Base-by-base conservation (phyloP, 2,888 invertebrate species). In the Hecatera dysodea region DNA sequence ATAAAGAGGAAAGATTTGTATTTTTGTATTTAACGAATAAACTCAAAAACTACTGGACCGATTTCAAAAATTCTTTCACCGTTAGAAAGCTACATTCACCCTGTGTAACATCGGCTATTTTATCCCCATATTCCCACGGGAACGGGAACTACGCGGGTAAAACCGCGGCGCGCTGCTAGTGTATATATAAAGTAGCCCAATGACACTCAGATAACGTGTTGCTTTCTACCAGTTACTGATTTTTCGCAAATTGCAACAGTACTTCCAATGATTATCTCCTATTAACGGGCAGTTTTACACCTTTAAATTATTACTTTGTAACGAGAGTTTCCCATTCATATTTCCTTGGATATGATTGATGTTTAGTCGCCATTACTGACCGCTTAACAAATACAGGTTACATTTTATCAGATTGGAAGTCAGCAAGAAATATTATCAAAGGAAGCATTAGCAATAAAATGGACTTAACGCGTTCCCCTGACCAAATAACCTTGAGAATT, bases 371-470 rank as follows among this genome's bases (percentile, higher is more conserved):
- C 33, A 7, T 36, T 19, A 46, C 19, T 44, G 7, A 33, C 22
- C 44, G n/a, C 24, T 36, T 66, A 55, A 75, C 29, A 33, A 53
- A 5, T 24, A 22, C 4, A 12, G 12, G 65, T 52, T 33, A 67
- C 42, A 72, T 72, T 42, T 33, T 55, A 68, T 56, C 68, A 67
- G 1, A 9, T 67, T 75, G 19, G 67, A 67, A 42, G 46, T 29
- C 46, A 55, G n/a, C 24, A 8, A 12, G 1, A 22, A 24, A 29
- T 65, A 53, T 44, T 11, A 44, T 53, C 19, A 33, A 55, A 55
- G 33, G 42, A 67, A 42, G 11, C 46, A 67, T 48, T 66, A 48
- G 11, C 3, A 15, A 39, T 75, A 55, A 24, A n/a, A n/a, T 39
- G 22, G 12, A 48, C 24, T 1, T 69, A 24, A 50, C n/a, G n/a